phyloP scores from a whole-genome alignment of 1,140 invertebrate species.

The Drosophila biarmipes region DNA sequence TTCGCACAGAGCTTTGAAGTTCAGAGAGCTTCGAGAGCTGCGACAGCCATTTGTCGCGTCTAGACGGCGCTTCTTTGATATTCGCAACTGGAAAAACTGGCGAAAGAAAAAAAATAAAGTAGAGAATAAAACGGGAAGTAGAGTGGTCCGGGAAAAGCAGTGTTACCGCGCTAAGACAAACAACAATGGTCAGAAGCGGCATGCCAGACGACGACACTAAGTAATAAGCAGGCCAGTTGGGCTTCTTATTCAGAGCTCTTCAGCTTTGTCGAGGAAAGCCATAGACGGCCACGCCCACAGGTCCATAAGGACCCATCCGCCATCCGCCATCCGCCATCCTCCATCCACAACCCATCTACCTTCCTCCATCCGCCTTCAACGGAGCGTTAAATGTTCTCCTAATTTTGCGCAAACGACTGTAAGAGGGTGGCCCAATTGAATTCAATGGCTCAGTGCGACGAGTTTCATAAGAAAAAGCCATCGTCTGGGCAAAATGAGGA shows the following conservation, averaged over 20 bases:
- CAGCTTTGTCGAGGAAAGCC: slow-evolving; percentile 39
- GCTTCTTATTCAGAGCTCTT: slow-evolving; percentile 13
- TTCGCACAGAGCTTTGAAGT: slow-evolving; percentile 16
- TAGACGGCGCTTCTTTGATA: slow-evolving; percentile 54
- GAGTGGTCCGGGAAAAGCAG: background rate
- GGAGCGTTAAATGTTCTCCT: slow-evolving; percentile 66
- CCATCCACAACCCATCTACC: background rate
- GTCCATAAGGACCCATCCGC: background rate
- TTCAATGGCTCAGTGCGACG: slow-evolving; percentile 27
- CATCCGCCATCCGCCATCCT: background rate
- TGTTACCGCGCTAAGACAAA: slow-evolving; percentile 12
- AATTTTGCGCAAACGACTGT: slow-evolving; percentile 61
- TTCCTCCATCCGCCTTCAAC: slow-evolving; percentile 24
- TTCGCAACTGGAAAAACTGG: background rate
- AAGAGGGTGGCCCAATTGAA: slow-evolving; percentile 33
- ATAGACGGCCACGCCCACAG: slow-evolving; percentile 36
- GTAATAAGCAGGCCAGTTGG: slow-evolving; percentile 30
- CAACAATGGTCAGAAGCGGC: slow-evolving; percentile 28
- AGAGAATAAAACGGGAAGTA: background rate
- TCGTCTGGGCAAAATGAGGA: slow-evolving; percentile 13
- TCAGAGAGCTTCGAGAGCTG: slow-evolving; percentile 12
- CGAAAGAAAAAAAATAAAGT: background rate
- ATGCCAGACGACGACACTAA: slow-evolving; percentile 14
- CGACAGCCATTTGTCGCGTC: slow-evolving; percentile 52
- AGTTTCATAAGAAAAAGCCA: background rate